Base-by-base conservation (phyloP, 2,113 vertebrate genomes). In the Callionymus lyra region DNA sequence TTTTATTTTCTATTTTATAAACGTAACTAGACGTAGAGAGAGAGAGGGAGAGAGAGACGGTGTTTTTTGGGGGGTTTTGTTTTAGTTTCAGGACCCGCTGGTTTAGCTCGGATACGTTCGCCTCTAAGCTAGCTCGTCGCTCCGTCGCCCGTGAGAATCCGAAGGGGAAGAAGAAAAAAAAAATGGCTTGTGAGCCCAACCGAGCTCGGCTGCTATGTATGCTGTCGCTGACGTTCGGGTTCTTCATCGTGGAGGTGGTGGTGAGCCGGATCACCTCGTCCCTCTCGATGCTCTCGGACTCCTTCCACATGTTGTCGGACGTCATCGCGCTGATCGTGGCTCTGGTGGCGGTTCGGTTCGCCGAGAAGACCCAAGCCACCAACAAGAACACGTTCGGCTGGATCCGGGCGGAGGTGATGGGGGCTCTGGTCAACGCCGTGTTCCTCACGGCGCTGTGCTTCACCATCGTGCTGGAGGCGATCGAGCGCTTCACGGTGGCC, bases 361-460 rank as follows among this genome's bases (percentile, higher is more conserved):
- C 95, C 10, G 90, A 89, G 74, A 86, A 89, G 62, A 96, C 95
- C 44, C 91, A 89, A 10, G 79, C 95, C 56, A 96, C 93, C 72
- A 87, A 90, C 62, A 97, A 97, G 65, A 96, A 98, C 86, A 98
- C 92, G 12, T 96, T 97, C 72, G 94, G 94, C 13, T 98, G 94
- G 94, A 92, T 98, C 81, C 92, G 92, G 37, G 94, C 95, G 21
- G 92, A 97, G 82, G 95, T 95, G 85, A 97, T 98, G 91, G 94
- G 93, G n/a, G 93, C 93, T 10, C 85, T 98, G 49, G 92, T 96
- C 54, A 97, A 97, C 74, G 95, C 93, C 36, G 91, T 98, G 59
- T 97, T 98, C 83, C 92, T 96, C 58, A 97, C 92, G 43, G 92
- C 92, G 42, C 88, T 98, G 36, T 98, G 94, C 83, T 96, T 98